phyloP scores from a whole-genome alignment of 2,113 vertebrate genomes.

The Cheirogaleus medius region DNA sequence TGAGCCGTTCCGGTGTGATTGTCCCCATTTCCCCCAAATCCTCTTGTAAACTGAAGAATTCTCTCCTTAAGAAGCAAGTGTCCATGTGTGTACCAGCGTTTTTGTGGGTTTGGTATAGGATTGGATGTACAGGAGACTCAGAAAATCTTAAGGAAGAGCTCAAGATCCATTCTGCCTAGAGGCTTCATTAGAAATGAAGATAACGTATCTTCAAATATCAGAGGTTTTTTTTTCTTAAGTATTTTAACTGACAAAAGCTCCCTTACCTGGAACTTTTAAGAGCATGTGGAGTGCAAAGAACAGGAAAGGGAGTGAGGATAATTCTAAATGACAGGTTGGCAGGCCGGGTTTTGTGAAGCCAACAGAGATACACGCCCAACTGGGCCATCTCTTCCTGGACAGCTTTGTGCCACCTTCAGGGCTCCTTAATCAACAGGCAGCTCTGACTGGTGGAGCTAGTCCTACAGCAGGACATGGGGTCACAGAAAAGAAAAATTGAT shows the following conservation, averaged over 20 bases:
- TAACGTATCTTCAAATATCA: background rate
- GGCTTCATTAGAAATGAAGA: background rate
- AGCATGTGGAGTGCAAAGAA: background rate
- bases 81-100: background rate
- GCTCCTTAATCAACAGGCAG: background rate
- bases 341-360: background rate
- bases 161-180: background rate
- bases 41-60: background rate
- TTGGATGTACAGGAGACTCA: background rate
- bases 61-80: background rate
- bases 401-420: background rate
- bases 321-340: background rate
- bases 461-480: background rate
- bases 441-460: background rate
- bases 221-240: background rate
- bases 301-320: background rate
- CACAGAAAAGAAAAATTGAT: background rate
- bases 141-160: background rate
- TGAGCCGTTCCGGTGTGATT: background rate
- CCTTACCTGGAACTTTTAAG: background rate
- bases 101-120: background rate
- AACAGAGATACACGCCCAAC: background rate
- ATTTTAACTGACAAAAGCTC: background rate
- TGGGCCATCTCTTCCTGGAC: background rate
- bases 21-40: background rate